Base-by-base conservation (phyloP, 1,140 invertebrate genomes). In the Charaxes varanes region DNA sequence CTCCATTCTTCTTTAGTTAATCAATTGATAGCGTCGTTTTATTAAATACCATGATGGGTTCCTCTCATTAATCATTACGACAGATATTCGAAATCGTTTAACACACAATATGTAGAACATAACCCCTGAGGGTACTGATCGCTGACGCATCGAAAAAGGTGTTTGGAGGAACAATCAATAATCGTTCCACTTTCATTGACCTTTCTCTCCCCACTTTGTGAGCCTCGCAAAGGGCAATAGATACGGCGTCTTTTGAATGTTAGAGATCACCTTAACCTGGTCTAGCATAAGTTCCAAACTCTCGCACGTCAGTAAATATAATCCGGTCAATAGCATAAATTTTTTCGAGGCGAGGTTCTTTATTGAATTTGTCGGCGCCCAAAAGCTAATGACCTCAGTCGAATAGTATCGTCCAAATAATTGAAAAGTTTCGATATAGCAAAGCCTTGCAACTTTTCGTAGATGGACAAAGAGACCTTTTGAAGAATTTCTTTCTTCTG, bases 241-340 rank as follows among this genome's bases (percentile, higher is more conserved):
- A 33, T 31, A 34, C 41, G 33, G 31, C 18, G 40, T 19, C 42
- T 21, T 41, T 36, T 51, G 41, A 50, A 50, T 35, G 40, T 49
- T 36, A 47, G 41, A 34, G 64, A 30, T 41, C 66, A 47, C 6
- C 7, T 19, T 49, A 51, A 10, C 10, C 31, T 70, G 65, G 71
- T 50, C 49, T 28, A 23, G 46, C 47, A 27, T 42, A 46, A 60
- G 47, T 47, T 49, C 51, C 36, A 52, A 57, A 43, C 57, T 41
- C 61, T 68, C 63, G 50, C 70, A 72, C 64, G 70, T 73, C 70
- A 70, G 53, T 67, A 61, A 49, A 44, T 64, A 74, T 77, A 80
- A 73, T 72, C 62, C 62, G 68, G 64, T 74, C 66, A 74, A 74
- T 80, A 74, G 73, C 67, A 76, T 76, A 76, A 73, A 77, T 72